These are phyloP conservation scores for Melanchra persicariae DNA, from an alignment of 2,888 invertebrate genomes.

Conservation along the genomic window DNA sequence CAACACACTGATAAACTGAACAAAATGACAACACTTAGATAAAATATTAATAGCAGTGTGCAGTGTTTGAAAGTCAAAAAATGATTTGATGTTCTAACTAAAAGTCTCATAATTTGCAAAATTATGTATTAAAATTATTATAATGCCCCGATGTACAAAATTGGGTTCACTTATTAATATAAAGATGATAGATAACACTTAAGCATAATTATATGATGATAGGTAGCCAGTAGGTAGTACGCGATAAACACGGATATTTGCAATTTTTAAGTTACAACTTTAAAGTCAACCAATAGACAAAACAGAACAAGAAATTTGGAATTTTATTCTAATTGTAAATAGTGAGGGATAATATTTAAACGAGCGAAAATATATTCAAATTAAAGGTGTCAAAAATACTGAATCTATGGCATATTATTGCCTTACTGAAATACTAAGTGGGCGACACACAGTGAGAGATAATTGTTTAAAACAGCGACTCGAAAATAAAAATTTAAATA, in stretches of 20 bases:
- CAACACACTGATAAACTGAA: too few species aligned
- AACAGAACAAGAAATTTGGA: neutral
- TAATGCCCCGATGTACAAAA: neutral
- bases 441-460: too few species aligned
- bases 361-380: too few species aligned
- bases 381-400: too few species aligned
- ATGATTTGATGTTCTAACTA: neutral
- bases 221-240: neutral
- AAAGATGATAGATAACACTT: neutral
- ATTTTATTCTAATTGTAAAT: constrained; percentile 2
- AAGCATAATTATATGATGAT: too few species aligned
- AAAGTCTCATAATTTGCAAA: constrained; percentile 2
- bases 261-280: neutral
- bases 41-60: too few species aligned
- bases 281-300: neutral
- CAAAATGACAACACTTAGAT: too few species aligned
- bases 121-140: neutral
- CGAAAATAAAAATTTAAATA: too few species aligned
- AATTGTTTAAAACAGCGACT: too few species aligned
- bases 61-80: neutral
- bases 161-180: constrained; percentile 13
- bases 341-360: too few species aligned
- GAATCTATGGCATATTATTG: too few species aligned
- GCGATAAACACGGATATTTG: neutral
- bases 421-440: too few species aligned